Evolutionary conservation across 2,888 invertebrate genomes (phyloP).

Genomic region (Marronus borbonicus): DNA sequence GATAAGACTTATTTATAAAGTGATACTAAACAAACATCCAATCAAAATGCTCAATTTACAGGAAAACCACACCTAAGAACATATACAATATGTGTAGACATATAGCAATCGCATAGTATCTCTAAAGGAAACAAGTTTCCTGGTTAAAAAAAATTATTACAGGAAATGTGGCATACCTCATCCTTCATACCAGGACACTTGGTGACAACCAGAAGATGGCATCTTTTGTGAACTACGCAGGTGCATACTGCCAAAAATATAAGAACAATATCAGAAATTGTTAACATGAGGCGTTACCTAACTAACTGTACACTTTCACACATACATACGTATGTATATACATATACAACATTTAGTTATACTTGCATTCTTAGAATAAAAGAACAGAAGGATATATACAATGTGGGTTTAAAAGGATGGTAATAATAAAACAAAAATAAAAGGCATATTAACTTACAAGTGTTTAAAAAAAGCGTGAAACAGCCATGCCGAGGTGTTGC

Average conservation of each 20-base stretch:
- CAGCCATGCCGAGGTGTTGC: constrained; percentile 64
- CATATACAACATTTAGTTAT: constrained; percentile 43
- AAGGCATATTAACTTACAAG: constrained; percentile 49
- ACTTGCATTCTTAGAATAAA: constrained; percentile 28
- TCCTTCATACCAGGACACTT: constrained; percentile 99
- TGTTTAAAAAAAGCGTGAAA: constrained; percentile 52
- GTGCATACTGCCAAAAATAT: constrained; percentile 85
- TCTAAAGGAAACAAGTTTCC: constrained; percentile 42
- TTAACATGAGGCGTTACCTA: neutral
- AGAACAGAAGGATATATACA: constrained; percentile 42
- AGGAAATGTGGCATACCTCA: constrained; percentile 73
- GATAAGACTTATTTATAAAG: no score
- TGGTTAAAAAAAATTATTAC: constrained; percentile 47
- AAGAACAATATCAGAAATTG: constrained; percentile 48
- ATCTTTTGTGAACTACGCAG: constrained; percentile 99
- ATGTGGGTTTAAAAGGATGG: constrained; percentile 30
- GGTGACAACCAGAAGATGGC: constrained; percentile 96
- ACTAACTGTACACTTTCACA: constrained; percentile 36
- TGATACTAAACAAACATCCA: no score
- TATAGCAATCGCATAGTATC: constrained; percentile 19
- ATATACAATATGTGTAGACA: neutral
- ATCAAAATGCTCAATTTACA: no score
- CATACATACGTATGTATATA: constrained; percentile 20
- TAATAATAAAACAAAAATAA: constrained; percentile 49
- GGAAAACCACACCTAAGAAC: neutral